Conservation (phyloP, 2,797 vertebrate genomes). For the Takifugu ocellatus region DNA sequence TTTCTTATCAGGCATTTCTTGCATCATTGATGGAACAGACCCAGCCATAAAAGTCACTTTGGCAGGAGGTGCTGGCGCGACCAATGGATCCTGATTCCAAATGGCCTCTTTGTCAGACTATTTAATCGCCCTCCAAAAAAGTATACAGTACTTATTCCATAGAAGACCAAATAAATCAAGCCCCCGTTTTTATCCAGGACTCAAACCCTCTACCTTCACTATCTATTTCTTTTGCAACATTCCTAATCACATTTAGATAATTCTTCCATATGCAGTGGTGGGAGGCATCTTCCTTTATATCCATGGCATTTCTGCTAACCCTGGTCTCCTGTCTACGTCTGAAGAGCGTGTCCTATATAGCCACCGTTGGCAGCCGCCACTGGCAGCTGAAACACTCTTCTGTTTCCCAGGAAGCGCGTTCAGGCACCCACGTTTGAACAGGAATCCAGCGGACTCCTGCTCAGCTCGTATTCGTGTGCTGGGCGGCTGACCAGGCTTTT, state of each 20-base stretch:
- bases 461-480: slow-evolving; percentile 17
- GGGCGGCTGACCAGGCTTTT: slow-evolving; percentile 38
- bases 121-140: slow-evolving; percentile 26
- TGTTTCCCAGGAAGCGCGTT: slow-evolving; percentile 48
- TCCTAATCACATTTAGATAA: slow-evolving; percentile 4
- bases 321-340: slow-evolving; percentile 26
- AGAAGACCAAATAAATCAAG: slow-evolving; percentile 33
- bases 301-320: slow-evolving; percentile 25
- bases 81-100: slow-evolving; percentile 33
- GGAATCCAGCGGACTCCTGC: slow-evolving; percentile 29
- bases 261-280: slow-evolving; percentile 8
- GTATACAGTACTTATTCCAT: slow-evolving; percentile 33
- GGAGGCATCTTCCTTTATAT: slow-evolving; percentile 14
- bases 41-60: slow-evolving; percentile 44
- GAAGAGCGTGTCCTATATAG: slow-evolving; percentile 34
- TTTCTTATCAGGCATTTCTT: slow-evolving; percentile 51
- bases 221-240: background rate
- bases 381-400: slow-evolving; percentile 41
- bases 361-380: slow-evolving; percentile 32
- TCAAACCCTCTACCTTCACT: slow-evolving; percentile 27
- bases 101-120: slow-evolving; percentile 32
- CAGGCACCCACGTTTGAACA: slow-evolving; percentile 41
- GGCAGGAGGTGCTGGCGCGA: slow-evolving; percentile 44
- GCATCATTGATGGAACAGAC: slow-evolving; percentile 50
- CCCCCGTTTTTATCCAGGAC: slow-evolving; percentile 28